phyloP scores from a whole-genome alignment of 2,888 invertebrate genomes.

The Abscondita cerata region DNA sequence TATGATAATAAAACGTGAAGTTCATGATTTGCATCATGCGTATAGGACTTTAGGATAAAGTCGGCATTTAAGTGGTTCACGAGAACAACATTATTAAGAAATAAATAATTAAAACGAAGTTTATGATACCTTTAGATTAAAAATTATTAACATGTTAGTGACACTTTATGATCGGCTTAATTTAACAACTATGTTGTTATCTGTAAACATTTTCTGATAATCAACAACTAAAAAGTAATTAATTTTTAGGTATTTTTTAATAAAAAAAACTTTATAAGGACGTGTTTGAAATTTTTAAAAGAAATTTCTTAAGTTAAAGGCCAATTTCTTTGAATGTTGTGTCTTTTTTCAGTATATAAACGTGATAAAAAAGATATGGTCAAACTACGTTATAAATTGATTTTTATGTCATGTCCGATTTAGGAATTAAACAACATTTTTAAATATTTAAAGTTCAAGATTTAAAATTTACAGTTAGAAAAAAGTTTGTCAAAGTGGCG shows the following conservation, averaged over 20 bases:
- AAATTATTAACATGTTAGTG: conserved; percentile 11
- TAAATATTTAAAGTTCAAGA: conserved; percentile 24
- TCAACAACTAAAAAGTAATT: too few relatives aligned
- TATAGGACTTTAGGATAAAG: conserved; percentile 14
- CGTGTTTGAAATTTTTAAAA: too few relatives aligned
- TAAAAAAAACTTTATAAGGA: too few relatives aligned
- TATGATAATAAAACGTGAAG: conserved; percentile 37
- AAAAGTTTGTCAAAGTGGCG: conserved; percentile 20
- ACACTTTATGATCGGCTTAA: conserved; percentile 46
- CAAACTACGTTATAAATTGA: conserved; percentile 16
- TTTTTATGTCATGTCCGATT: conserved; percentile 28
- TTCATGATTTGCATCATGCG: conserved; percentile 27
- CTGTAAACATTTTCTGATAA: neutral
- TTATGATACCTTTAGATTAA: conserved; percentile 15
- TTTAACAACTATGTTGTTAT: conserved; percentile 42
- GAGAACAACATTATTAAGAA: conserved; percentile 24
- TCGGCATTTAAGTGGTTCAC: conserved; percentile 24
- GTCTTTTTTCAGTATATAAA: neutral
- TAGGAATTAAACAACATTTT: conserved; percentile 25
- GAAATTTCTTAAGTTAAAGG: too few relatives aligned
- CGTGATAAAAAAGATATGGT: conserved; percentile 7
- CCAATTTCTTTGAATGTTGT: too few relatives aligned
- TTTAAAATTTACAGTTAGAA: conserved; percentile 26
- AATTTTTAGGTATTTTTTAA: too few relatives aligned
- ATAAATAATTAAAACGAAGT: conserved; percentile 25